These are phyloP conservation scores for Cryptomyrus ogoouensis DNA, from an alignment of 2,113 vertebrate species.

Conservation along the genomic window DNA sequence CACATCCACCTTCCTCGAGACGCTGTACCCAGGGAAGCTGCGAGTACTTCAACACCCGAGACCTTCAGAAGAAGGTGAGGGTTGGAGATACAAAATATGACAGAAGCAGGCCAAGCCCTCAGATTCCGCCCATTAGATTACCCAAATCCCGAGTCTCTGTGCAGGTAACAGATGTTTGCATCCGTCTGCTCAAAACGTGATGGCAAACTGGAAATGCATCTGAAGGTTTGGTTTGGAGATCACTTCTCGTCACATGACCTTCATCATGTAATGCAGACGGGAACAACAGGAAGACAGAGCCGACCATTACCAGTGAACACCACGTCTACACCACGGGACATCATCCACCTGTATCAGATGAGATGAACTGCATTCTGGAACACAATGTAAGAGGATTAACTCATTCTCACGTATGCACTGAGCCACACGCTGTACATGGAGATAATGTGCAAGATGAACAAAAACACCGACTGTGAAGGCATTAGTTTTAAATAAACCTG, in stretches of 20 bases:
- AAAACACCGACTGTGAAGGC: background rate
- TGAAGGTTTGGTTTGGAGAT: background rate
- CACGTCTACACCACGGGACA: background rate
- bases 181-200: background rate
- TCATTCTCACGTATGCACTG: background rate
- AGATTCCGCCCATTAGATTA: background rate
- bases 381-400: background rate
- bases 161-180: background rate
- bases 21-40: background rate
- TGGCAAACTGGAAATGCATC: too few relatives aligned
- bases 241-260: background rate
- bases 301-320: background rate
- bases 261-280: background rate
- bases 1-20: background rate
- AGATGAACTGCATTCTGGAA: background rate
- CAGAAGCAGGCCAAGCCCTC: background rate
- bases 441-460: background rate
- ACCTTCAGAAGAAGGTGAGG: background rate
- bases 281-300: background rate
- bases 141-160: background rate
- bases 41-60: background rate
- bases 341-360: background rate
- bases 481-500: background rate
- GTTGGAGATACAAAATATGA: background rate
- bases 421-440: background rate